Conservation (phyloP, 2,113 vertebrate species). For the Procavia capensis region DNA sequence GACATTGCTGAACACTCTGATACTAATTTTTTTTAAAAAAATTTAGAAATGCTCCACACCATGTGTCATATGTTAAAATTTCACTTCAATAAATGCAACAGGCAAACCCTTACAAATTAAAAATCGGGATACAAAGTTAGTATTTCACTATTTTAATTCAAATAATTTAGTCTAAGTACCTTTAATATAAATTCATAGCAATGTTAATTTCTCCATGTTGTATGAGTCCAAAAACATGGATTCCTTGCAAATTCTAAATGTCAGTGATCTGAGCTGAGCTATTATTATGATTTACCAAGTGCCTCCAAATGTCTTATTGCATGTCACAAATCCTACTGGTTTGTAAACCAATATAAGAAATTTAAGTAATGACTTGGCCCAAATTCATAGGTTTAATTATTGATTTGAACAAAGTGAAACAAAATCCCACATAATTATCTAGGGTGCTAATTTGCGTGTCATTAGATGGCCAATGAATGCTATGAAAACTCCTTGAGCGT, state of each 20-base stretch:
- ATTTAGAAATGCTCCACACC: slow-evolving; percentile 1
- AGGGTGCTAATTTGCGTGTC: neutral
- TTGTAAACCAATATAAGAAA: slow-evolving; percentile 40
- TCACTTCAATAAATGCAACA: slow-evolving; percentile 22
- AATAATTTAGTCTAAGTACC: neutral
- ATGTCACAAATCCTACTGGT: slow-evolving; percentile 48
- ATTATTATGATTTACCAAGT: slow-evolving; percentile 20
- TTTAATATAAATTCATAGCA: slow-evolving; percentile 19
- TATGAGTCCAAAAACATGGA: slow-evolving; percentile 19
- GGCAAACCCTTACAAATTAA: slow-evolving; percentile 33
- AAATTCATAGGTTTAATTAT: slow-evolving; percentile 6
- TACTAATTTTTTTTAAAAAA: neutral
- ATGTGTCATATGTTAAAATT: neutral
- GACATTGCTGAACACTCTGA: neutral
- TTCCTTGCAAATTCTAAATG: slow-evolving; percentile 53
- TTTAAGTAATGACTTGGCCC: neutral
- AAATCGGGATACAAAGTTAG: slow-evolving; percentile 21
- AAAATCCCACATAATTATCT: neutral
- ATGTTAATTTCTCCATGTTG: neutral
- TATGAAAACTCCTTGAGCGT: slow-evolving; percentile 3
- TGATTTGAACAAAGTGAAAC: slow-evolving; percentile 43
- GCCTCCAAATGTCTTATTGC: slow-evolving; percentile 32
- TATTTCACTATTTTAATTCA: neutral
- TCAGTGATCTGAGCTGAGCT: neutral
- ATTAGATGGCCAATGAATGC: neutral